Evolutionary conservation across 2,888 invertebrate genomes (phyloP), one percentile per base, ranked within the genome.

Genomic region (Cheilosia impressa): DNA sequence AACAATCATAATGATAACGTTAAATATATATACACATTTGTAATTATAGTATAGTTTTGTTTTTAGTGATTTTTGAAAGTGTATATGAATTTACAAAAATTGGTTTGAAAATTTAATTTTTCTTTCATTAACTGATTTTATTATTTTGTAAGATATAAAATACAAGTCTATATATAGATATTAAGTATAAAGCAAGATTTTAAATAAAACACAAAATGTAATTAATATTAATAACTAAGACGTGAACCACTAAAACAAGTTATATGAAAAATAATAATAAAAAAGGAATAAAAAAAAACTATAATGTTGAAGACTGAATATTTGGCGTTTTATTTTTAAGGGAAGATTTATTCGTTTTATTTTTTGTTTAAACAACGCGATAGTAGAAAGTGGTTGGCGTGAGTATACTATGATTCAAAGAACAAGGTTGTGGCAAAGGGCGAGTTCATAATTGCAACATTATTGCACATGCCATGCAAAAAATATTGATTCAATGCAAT

Each of bases 281-380:
- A 34, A 27, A 27, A 6, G 22, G 2, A 22, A 22, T 22, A 62
- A 69, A 78, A 72, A 27, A 69, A 82, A 85, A 80, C 76, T 81
- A 80, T 77, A 71, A 85, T 85, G 85, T 85, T 85, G 80, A 85
- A 85, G 85, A 85, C 85, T 85, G 85, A 85, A 75, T 5, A 24
- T 22, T 17, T 17, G 17, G 17, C 52, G 57, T 73, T 63, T 68
- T 65, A 52, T 43, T 76, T 41, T 81, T 69, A 24, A 2, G 19
- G 19, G 10, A n/a, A 47, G 17, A 34, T 17, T 31, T 63, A 24
- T 24, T 27, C 1, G 6, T 27, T 27, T 7, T 5, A 6, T 1
- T 1, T 6, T 6, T 6, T 6, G 1, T 27, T 27, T 27, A 1
- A 27, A 27, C 27, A 7, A 6, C 6, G 7, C 27, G 0, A 5